Evolutionary conservation across 2,113 vertebrate species (phyloP).

Genomic region (Trachemys scripta): DNA sequence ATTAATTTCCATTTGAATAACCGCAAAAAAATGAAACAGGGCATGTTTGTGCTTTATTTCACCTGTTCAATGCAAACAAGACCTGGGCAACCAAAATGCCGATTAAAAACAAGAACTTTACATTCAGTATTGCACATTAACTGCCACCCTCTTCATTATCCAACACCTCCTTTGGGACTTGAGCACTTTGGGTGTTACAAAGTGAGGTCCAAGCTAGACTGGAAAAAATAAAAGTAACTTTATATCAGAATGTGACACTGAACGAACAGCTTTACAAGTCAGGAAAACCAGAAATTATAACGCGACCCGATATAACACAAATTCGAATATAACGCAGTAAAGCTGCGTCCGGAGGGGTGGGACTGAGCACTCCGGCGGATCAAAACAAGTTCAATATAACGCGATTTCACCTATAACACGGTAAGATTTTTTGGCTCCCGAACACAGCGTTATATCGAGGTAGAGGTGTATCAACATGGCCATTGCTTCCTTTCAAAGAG

Average conservation of each 20-base stretch:
- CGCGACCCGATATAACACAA: too few relatives aligned
- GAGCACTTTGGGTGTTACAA: not conserved
- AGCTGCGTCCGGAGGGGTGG: too few relatives aligned
- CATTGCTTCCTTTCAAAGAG: not conserved
- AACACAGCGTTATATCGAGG: too few relatives aligned
- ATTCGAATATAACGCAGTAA: too few relatives aligned
- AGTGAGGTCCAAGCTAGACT: not conserved
- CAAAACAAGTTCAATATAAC: too few relatives aligned
- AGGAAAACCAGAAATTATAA: not conserved
- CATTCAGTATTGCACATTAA: not conserved
- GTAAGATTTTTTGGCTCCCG: too few relatives aligned
- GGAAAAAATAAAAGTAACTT: not conserved
- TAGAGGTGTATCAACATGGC: not conserved
- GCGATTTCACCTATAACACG: too few relatives aligned
- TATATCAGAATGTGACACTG: not conserved
- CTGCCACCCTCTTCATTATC: not conserved
- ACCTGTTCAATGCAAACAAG: not conserved
- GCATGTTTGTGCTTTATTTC: not conserved
- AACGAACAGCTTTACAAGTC: not conserved
- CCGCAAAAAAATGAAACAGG: slow-evolving; percentile 15
- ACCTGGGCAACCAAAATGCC: not conserved
- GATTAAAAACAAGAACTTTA: not conserved
- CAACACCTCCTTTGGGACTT: not conserved
- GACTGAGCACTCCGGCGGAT: too few relatives aligned
- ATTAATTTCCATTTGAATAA: not conserved